Evolutionary conservation across 2,797 vertebrate genomes (phyloP).

Genomic region (Pseudotriccus pelzelni): DNA sequence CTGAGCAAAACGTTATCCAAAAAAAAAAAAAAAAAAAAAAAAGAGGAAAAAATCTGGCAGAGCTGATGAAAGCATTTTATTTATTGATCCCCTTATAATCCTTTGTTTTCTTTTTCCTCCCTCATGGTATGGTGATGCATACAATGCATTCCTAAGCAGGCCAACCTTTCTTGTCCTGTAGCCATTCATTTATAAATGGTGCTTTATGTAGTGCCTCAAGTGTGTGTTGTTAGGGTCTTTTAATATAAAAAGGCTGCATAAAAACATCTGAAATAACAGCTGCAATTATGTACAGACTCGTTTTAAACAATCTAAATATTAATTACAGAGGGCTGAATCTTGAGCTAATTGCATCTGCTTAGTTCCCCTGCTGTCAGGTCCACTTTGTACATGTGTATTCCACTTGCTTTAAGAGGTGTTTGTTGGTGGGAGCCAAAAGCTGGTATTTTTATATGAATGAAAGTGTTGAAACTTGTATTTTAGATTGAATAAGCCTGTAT

Average conservation of each 20-base stretch:
- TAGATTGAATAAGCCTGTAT: not conserved
- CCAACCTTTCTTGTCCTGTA: not conserved
- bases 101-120: slow-evolving; percentile 27
- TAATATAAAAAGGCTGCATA: not conserved
- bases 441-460: not conserved
- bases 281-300: not conserved
- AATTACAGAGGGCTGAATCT: slow-evolving; percentile 3
- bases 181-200: not conserved
- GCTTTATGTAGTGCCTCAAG: slow-evolving; percentile 5
- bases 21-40: not conserved
- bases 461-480: not conserved
- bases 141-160: not conserved
- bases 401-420: not conserved
- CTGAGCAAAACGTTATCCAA: slow-evolving; percentile 20
- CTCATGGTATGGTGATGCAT: not conserved
- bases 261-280: slow-evolving; percentile 18
- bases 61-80: slow-evolving; percentile 60
- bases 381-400: not conserved
- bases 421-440: not conserved
- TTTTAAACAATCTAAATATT: slow-evolving; percentile 29
- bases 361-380: not conserved
- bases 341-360: not conserved
- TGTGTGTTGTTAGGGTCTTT: not conserved
- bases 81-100: slow-evolving; percentile 60
- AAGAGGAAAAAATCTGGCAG: not conserved